Evolutionary conservation across 1,140 invertebrate genomes (phyloP), one percentile per base, ranked within the genome.

Genomic region (Cydia strobilella): DNA sequence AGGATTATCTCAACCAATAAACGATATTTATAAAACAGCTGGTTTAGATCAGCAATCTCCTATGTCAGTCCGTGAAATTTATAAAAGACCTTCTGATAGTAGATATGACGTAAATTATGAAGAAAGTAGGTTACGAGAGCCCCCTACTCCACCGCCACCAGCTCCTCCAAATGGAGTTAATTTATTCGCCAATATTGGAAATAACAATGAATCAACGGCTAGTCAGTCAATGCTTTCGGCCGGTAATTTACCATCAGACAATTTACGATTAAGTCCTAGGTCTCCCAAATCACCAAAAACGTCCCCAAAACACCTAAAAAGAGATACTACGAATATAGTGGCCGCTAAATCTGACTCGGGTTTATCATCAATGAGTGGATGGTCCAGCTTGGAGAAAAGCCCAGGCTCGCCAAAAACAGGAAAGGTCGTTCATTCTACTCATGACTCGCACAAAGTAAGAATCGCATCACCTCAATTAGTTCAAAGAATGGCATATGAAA

Each of bases 381-480:
- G 96, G 95, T 97, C 96, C 10, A 97, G 95, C 86, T 88, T 97
- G 78, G 96, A 97, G 90, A 97, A 97, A 92, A 97, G 96, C 35
- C 96, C 96, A 12, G 95, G 95, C 71, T 97, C 96, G 1, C 96
- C 96, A 0, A 93, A 93, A 88, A 93, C 87, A 31, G 89, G 87
- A 23, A 84, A 91, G 82, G 82, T 86, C 45, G 75, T 80, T 15
- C 90, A 93, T 75, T 75, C 79, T 72, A 80, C 80, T 66, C 89
- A 93, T 74, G 91, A 93, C 75, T 76, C 81, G 59, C 86, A 91
- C 77, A 91, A 90, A 86, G 84, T 86, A 65, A 87, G 86, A 86
- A 84, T 84, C 73, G 75, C 86, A 54, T 92, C 91, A 9, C 89
- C 91, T 71, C 89, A 91, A 78, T 79, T 84, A 39, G 73, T 86